These are phyloP conservation scores for Dallia pectoralis DNA, from an alignment of 2,797 vertebrate genomes.

Conservation along the genomic window DNA sequence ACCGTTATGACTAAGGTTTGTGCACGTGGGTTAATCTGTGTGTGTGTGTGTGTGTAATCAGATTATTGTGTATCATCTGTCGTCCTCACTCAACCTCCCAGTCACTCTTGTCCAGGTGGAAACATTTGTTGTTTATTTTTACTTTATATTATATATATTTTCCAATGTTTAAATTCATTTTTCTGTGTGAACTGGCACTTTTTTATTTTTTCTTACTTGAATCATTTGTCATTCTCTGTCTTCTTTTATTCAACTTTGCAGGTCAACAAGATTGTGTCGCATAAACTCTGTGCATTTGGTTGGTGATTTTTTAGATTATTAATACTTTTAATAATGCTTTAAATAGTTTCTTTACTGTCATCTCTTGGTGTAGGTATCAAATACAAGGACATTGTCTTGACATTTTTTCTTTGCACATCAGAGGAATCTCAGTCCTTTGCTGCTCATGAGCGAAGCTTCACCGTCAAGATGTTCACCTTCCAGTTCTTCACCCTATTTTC, in stretches of 20 bases:
- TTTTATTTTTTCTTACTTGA: not conserved
- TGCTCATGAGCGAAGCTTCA: slow-evolving; percentile 85
- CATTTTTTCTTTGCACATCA: slow-evolving; percentile 50
- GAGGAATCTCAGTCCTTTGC: slow-evolving; percentile 84
- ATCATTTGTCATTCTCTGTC: slow-evolving; percentile 1
- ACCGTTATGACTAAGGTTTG: slow-evolving; percentile 87
- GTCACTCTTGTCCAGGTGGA: not conserved
- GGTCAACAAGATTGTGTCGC: slow-evolving; percentile 84
- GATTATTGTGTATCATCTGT: not conserved
- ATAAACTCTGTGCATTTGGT: slow-evolving; percentile 88
- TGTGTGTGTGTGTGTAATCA: not conserved
- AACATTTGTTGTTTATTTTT: no score
- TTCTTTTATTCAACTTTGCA: slow-evolving; percentile 56
- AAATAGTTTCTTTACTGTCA: slow-evolving; percentile 10
- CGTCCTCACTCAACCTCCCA: not conserved
- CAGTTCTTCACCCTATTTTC: slow-evolving; percentile 96
- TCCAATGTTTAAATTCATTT: no score
- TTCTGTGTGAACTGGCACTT: not conserved
- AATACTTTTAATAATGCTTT: not conserved
- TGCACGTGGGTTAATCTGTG: not conserved
- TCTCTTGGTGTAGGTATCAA: slow-evolving; percentile 23
- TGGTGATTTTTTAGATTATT: slow-evolving; percentile 37
- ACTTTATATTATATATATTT: no score
- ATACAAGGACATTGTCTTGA: slow-evolving; percentile 22
- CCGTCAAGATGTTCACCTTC: slow-evolving; percentile 90